Base-by-base conservation (phyloP, 30 jellyfish, hydroid and myxozoan genomes). In the Mastigias papua region DNA sequence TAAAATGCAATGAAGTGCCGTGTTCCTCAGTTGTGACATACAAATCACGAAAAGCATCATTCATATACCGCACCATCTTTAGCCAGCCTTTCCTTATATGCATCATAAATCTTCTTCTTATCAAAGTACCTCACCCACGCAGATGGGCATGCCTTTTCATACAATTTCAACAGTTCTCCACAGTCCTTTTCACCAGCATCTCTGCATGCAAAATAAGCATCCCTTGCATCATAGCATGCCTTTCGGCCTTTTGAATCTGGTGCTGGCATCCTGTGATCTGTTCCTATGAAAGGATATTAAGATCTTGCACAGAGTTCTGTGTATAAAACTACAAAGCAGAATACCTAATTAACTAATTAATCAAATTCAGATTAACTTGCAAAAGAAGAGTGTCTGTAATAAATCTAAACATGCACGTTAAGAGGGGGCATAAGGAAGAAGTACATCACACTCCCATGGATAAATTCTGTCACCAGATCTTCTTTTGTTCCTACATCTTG, bases 121-220 rank as follows among this genome's bases (percentile, higher is more conserved):
- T 57, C 85, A 73, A 92, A 92, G 76, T 92, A 81, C 66, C 87
- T 87, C 48, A 92, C 95, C 98, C 98, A 92, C n/a, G 95, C 91
- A 22, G 87, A 78, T 25, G 98, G 98, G 34, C 98, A 92, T 33
- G 81, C 80, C n/a, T 81, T 92, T 49, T 86, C 97, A 69, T 78
- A 92, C 2, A 26, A 34, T 23, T 80, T 73, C 48, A 86, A 68
- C 1, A 76, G 67, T 25, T 68, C 95, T 58, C 30, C 87, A 72
- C 98, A 92, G 25, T 87, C 73, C 30, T 80, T 91, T 31, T 30
- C 71, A 26, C 90, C 90, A 8, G 60, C 49, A 54, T 86, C 97
- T 69, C 71, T 58, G 89, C 98, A 92, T 42, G 78, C 71, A 54
- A 76, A 92, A 72, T 92, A 92, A 0, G 74, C 92, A 92, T 92